Evolutionary conservation across 2,113 vertebrate species (phyloP).

Genomic region (Rousettus leschenaultii): DNA sequence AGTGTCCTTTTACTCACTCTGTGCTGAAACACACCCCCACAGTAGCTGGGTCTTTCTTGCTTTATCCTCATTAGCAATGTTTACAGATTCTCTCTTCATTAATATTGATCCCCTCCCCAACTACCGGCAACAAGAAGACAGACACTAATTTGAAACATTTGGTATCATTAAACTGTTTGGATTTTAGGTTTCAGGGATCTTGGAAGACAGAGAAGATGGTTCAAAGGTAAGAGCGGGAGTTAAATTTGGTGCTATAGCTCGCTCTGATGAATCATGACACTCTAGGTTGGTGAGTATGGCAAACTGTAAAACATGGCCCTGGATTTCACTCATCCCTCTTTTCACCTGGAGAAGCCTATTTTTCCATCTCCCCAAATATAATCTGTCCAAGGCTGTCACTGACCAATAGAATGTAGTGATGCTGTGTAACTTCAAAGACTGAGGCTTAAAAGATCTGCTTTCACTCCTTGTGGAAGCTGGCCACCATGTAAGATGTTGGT

Average conservation of each 20-base stretch:
- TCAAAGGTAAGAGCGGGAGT: slow-evolving; percentile 26
- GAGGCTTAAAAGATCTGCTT: background rate
- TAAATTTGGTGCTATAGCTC: background rate
- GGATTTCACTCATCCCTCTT: background rate
- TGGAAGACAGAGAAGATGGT: slow-evolving; percentile 59
- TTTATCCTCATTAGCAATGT: slow-evolving; percentile 81
- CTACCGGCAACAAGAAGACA: slow-evolving; percentile 76
- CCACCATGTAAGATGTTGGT: background rate
- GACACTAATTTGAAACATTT: slow-evolving; percentile 79
- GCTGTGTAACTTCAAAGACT: background rate
- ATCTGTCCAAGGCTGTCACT: background rate
- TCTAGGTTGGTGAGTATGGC: background rate
- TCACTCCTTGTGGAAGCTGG: background rate
- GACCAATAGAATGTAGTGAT: background rate
- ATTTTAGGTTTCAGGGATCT: slow-evolving; percentile 72
- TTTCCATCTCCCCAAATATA: background rate
- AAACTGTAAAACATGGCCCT: background rate
- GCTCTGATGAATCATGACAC: background rate
- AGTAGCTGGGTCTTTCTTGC: slow-evolving; percentile 68
- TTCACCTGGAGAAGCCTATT: background rate
- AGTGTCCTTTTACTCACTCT: slow-evolving; percentile 77
- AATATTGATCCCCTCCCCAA: slow-evolving; percentile 81
- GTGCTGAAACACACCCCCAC: slow-evolving; percentile 35
- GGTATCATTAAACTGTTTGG: slow-evolving; percentile 78
- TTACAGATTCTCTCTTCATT: slow-evolving; percentile 84